Base-by-base conservation (phyloP, 2,797 vertebrate genomes). In the Enteromius treurensis region DNA sequence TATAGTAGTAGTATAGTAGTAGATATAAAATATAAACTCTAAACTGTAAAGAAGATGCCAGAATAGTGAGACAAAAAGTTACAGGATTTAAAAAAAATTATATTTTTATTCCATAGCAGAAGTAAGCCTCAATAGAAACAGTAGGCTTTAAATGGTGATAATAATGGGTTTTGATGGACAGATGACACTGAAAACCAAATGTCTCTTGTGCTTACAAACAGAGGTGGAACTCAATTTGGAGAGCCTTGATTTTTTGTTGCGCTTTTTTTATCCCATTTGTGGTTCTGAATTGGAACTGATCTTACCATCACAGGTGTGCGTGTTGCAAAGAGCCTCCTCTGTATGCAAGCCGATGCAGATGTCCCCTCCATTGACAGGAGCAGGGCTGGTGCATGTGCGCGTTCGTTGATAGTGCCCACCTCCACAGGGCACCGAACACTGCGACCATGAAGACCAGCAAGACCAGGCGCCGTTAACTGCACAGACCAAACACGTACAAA, bases 291-390 rank as follows among this genome's bases (percentile, higher is more conserved):
- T 73, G 42, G 64, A 68, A 85, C 15, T 62, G 76, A 75, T 68
- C 91, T 89, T 95, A 99, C 98, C 98, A 90, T 98, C 96, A 64
- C 98, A 99, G 1, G 96, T 92, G 89, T 98, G 96, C 0, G 97
- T 99, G 93, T 97, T 97, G 85, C 98, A 99, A 19, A 99, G 94
- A 0, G 98, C 98, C 91, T 99, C 98, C 87, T 99, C 98, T 0
- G 97, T 99, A 95, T 99, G 98, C 26, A 99, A 95, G 1, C 98
- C 98, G 0, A 99, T 96, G 91, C 98, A 99, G 95, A 98, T 98
- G 90, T 98, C 97, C 58, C 98, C 97, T 58, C 96, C 96, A 0
- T 89, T 95, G 84, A 95, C 91, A 0, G 98, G 97, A 0, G 92
- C 86, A 0, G 98, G 98, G 86, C 94, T 97, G 92, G 93, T 97